Percentiles rank a stretch among this genome's conserved stretches.
These are phyloP conservation scores for Zaprionus taronus DNA, from an alignment of 1,140 invertebrate genomes.

Conservation along the genomic window DNA sequence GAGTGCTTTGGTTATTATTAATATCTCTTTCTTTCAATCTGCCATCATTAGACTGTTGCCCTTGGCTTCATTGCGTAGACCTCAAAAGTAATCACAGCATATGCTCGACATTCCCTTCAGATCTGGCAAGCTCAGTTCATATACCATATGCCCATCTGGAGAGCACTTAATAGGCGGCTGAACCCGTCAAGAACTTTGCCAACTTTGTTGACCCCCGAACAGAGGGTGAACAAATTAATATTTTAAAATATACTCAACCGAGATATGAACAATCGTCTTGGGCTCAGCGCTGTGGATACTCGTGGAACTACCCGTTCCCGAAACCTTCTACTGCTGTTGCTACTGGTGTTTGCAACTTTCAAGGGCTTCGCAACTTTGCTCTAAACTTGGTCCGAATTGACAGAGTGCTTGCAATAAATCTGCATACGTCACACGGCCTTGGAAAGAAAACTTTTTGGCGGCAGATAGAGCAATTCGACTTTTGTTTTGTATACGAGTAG, in stretches of 20 bases:
- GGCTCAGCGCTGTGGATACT: background rate
- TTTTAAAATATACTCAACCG: background rate
- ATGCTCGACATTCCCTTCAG: background rate
- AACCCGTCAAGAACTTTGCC: slow-evolving; percentile 6
- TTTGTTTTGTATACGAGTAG: background rate
- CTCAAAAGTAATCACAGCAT: slow-evolving; percentile 5
- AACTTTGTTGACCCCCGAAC: slow-evolving; percentile 1
- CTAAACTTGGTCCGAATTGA: background rate
- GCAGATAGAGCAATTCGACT: background rate
- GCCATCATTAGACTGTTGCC: background rate
- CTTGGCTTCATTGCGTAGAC: background rate
- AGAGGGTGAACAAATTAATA: background rate
- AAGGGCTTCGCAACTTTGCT: slow-evolving; percentile 2
- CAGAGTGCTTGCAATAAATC: slow-evolving; percentile 14
- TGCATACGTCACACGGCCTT: slow-evolving; percentile 20
- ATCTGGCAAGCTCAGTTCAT: background rate
- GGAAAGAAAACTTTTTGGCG: slow-evolving; percentile 2
- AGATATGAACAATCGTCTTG: slow-evolving; percentile 1
- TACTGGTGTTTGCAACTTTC: background rate
- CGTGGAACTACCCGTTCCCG: background rate
- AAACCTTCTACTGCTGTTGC: background rate
- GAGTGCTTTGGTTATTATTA: background rate
- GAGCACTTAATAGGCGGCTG: background rate
- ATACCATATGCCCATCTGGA: background rate
- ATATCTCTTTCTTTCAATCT: background rate